Evolutionary conservation across 2,888 invertebrate genomes (phyloP).

Genomic region (Meta bourneti): DNA sequence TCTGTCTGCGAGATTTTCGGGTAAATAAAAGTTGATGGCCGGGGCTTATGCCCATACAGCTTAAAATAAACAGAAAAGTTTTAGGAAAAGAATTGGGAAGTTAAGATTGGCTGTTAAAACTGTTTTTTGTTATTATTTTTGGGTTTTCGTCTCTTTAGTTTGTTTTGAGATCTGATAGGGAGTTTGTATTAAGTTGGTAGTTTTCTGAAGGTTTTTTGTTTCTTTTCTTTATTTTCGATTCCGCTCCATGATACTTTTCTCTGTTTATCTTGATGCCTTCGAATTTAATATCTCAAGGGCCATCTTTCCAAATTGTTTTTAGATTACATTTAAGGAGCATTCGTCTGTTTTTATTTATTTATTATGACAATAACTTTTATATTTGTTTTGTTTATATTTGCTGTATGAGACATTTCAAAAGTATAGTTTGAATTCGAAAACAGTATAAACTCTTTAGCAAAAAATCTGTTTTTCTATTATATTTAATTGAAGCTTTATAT

Average conservation of each 20-base stretch:
- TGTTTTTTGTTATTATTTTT: conserved; percentile 36
- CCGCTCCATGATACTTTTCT: conserved; percentile 52
- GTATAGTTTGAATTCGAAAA: no score
- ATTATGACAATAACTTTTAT: not conserved
- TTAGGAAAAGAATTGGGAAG: conserved; percentile 60
- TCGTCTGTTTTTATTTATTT: not conserved
- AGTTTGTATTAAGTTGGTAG: conserved; percentile 67
- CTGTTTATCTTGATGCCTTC: conserved; percentile 70
- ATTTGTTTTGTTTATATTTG: not conserved
- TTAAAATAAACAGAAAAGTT: conserved; percentile 75
- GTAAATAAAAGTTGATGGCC: conserved; percentile 66
- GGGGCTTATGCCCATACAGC: conserved; percentile 54
- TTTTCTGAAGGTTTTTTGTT: conserved; percentile 53
- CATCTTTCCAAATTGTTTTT: conserved; percentile 69
- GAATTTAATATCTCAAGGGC: conserved; percentile 57
- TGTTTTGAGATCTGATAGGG: conserved; percentile 70
- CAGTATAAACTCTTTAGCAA: no score
- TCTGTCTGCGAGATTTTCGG: conserved; percentile 49
- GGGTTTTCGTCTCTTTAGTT: conserved; percentile 47
- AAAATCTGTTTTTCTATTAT: no score
- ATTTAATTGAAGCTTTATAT: no score
- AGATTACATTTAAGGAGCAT: conserved; percentile 35
- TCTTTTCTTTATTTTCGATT: conserved; percentile 48
- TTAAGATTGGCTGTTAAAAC: conserved; percentile 75
- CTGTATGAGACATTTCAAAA: not conserved